phyloP scores from a whole-genome alignment of 1,140 invertebrate species.

The Drosophila eugracilis region DNA sequence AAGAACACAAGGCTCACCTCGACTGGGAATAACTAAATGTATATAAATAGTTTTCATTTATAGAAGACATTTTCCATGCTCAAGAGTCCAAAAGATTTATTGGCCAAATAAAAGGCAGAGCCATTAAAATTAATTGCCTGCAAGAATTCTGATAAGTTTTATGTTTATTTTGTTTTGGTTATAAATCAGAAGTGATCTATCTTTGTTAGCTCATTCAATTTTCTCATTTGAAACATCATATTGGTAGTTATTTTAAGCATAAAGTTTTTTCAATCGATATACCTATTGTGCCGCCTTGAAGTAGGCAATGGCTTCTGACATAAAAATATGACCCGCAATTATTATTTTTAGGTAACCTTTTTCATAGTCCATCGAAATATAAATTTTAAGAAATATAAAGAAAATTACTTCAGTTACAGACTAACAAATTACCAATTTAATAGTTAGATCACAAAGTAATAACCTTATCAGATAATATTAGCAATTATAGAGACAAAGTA shows the following conservation, averaged over 20 bases:
- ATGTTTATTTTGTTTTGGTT: no score
- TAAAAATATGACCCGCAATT: not conserved
- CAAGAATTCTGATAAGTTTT: not conserved
- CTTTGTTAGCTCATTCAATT: no score
- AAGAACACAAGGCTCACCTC: constrained; percentile 9
- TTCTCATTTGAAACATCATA: no score
- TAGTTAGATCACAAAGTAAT: no score
- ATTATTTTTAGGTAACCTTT: no score
- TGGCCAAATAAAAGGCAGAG: constrained; percentile 31
- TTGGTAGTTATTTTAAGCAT: no score
- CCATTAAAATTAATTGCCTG: constrained; percentile 9
- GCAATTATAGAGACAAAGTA: not conserved
- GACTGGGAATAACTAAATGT: constrained; percentile 6
- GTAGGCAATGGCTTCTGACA: not conserved
- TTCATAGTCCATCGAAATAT: no score
- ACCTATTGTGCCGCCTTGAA: not conserved
- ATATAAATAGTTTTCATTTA: constrained; percentile 6
- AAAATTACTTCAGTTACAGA: not conserved
- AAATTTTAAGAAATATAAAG: no score
- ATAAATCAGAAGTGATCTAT: constrained; percentile 5
- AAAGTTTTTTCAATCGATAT: no score
- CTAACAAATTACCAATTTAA: not conserved
- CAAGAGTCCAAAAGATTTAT: constrained; percentile 10
- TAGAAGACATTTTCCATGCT: not conserved
- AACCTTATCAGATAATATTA: not conserved